These are phyloP conservation scores for Thaumetopoea pityocampa DNA, from an alignment of 1,140 invertebrate species.

Conservation along the genomic window DNA sequence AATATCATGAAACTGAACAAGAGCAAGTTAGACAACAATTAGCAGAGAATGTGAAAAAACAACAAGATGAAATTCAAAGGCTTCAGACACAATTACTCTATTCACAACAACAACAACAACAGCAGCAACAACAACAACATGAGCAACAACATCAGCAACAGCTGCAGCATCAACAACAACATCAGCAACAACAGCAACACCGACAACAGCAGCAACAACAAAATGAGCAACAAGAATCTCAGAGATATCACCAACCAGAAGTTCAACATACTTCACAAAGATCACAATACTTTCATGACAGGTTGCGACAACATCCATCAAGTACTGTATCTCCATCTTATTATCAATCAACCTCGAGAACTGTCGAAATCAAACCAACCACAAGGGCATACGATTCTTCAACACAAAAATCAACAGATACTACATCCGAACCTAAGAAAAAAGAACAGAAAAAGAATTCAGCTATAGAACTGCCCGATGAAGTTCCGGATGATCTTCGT, in stretches of 20 bases:
- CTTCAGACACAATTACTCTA: slow-evolving; percentile 59
- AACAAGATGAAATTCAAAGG: slow-evolving; percentile 67
- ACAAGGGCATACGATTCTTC: slow-evolving; percentile 65
- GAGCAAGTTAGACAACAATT: slow-evolving; percentile 72
- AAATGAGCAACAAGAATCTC: slow-evolving; percentile 34
- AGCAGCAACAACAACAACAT: slow-evolving; percentile 38
- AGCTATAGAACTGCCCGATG: slow-evolving; percentile 84
- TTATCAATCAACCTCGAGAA: slow-evolving; percentile 57
- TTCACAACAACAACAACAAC: slow-evolving; percentile 47
- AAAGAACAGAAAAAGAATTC: slow-evolving; percentile 76
- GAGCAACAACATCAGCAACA: slow-evolving; percentile 29
- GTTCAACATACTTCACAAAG: slow-evolving; percentile 43
- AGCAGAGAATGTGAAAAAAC: slow-evolving; percentile 61
- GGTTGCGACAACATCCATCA: slow-evolving; percentile 43
- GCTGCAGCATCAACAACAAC: slow-evolving; percentile 35
- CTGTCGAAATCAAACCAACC: slow-evolving; percentile 60
- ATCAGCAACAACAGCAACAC: slow-evolving; percentile 31
- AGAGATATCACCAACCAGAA: slow-evolving; percentile 46
- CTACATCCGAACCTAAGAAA: slow-evolving; percentile 64
- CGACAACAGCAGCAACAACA: slow-evolving; percentile 27
- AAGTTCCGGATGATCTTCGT: slow-evolving; percentile 90
- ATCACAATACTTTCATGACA: slow-evolving; percentile 56
- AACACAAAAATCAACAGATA: slow-evolving; percentile 52
- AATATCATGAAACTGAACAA: slow-evolving; percentile 64
- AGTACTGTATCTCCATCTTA: slow-evolving; percentile 51